Evolutionary conservation across 2,113 vertebrate genomes (phyloP), one percentile per base, ranked within the genome.

Genomic region (Muntiacus muntjak): DNA sequence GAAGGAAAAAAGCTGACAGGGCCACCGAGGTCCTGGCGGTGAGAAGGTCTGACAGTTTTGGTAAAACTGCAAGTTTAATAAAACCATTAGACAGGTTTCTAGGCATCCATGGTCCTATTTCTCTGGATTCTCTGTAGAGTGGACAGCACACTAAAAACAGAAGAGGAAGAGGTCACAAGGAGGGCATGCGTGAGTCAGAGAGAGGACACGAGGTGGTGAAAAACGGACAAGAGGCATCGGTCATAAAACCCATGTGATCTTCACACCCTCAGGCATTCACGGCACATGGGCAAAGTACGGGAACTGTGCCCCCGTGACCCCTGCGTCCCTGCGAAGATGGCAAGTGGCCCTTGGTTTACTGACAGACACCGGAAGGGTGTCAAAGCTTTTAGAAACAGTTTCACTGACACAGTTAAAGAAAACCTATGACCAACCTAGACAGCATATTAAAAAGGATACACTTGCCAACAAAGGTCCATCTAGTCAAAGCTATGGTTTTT

Each of bases 221-320:
- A 23, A 9, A 19, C 0, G 0, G 6, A 11, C 50, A 2, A 11
- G 30, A 12, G 33, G 23, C 52, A 11, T 9, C 28, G 0, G 13
- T 1, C 26, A 8, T 15, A 40, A 87, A 36, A 6, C 25, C 12
- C 16, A 33, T 0, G 1, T 0, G 0, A 4, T 3, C 3, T 11
- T 23, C 28, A 43, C n/a, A 36, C 14, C 0, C 2, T 2, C 4
- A 5, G 23, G 23, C 5, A 0, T 19, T 3, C 4, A 16, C 4
- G 1, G 6, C 71, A 43, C 23, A 2, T 0, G 58, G 40, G 50
- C 57, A 4, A 17, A 36, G 43, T 2, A 3, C 1, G 1, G 13
- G 55, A 16, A 36, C 86, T 0, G 9, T 0, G 1, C 19, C 7
- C 17, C 10, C 6, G 0, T 5, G 10, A 9, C 3, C 0, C 15